Evolutionary conservation across 2,888 invertebrate species (phyloP).

Genomic region (Cephus sareptanus): DNA sequence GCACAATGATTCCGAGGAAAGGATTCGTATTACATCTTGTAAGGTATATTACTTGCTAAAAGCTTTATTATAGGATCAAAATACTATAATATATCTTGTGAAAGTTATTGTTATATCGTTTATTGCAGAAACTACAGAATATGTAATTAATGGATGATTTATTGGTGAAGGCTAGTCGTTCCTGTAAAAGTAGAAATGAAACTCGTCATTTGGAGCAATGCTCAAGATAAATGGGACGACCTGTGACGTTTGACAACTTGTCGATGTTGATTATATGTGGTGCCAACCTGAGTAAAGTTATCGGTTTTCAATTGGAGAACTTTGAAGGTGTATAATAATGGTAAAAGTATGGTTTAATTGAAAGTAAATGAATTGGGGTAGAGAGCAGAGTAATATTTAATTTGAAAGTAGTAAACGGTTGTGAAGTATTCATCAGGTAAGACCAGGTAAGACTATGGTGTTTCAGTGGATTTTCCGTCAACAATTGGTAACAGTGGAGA

Average conservation of each 20-base stretch:
- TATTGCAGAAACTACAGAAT: not conserved
- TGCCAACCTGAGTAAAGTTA: slow-evolving; percentile 19
- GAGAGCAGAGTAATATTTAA: not conserved
- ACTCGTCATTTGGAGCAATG: not conserved
- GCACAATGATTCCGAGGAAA: not conserved
- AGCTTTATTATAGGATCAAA: not conserved
- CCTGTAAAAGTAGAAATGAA: not conserved
- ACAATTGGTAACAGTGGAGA: slow-evolving; percentile 25
- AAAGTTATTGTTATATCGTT: not conserved
- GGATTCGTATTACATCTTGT: not conserved
- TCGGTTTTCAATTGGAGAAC: not conserved
- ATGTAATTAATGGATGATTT: not conserved
- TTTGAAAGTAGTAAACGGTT: not conserved
- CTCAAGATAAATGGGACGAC: not conserved
- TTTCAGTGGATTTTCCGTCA: not conserved
- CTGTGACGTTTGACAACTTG: slow-evolving; percentile 21
- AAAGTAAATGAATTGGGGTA: not conserved
- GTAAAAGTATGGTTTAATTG: too few species aligned
- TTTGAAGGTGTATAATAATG: not conserved
- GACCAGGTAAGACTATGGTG: not conserved
- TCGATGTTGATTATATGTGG: slow-evolving; percentile 2
- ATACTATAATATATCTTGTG: not conserved
- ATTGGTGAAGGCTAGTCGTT: not conserved
- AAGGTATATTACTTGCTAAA: not conserved
- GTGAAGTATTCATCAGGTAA: not conserved